Evolutionary conservation across 2,888 invertebrate species (phyloP).

Genomic region (Drosophila ezoana): DNA sequence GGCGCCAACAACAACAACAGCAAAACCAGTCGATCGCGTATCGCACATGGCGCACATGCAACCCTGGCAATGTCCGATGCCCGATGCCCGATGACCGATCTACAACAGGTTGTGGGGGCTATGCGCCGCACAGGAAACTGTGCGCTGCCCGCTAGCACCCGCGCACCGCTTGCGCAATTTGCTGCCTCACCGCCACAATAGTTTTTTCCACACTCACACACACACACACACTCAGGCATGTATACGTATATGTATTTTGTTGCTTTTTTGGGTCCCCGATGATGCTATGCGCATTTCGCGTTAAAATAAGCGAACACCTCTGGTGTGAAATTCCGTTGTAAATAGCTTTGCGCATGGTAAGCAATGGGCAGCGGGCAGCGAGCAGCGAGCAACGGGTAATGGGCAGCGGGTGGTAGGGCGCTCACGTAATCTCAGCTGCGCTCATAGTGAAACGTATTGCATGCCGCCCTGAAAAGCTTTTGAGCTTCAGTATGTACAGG

Average conservation of each 20-base stretch:
- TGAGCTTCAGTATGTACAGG: conserved; percentile 10
- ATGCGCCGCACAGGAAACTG: conserved; percentile 52
- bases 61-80: conserved; percentile 60
- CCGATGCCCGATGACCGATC: conserved; percentile 51
- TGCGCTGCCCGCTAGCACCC: conserved; percentile 4
- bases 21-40: conserved; percentile 41
- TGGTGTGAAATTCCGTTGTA: conserved; percentile 71
- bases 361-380: not conserved
- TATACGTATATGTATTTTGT: conserved; percentile 7
- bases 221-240: not conserved
- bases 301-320: conserved; percentile 61
- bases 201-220: conserved; percentile 15
- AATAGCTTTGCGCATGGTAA: conserved; percentile 45
- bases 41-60: conserved; percentile 59
- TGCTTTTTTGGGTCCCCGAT: conserved; percentile 43
- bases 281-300: conserved; percentile 64
- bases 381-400: not conserved
- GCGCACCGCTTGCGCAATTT: conserved; percentile 48
- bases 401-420: not conserved
- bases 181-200: conserved; percentile 40
- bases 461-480: conserved; percentile 31
- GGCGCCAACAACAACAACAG: conserved; percentile 64
- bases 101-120: conserved; percentile 55
- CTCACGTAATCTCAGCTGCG: conserved; percentile 27
- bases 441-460: conserved; percentile 4